phyloP scores from a whole-genome alignment of 2,797 vertebrate genomes.

The Mastacembelus armatus region DNA sequence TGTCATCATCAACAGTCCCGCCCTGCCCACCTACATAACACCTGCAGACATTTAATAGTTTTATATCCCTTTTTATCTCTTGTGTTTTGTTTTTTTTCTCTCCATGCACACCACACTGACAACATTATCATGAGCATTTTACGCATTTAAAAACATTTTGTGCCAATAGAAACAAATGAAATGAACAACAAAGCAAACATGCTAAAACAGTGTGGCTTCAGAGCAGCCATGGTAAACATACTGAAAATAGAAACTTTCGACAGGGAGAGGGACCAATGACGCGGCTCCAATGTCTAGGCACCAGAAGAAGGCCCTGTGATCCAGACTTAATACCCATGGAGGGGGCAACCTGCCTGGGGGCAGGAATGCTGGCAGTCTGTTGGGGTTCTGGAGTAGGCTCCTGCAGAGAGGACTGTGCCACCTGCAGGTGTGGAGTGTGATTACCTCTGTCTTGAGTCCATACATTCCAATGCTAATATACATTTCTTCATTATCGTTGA shows the following conservation, averaged over 20 bases:
- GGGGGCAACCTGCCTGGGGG: slow-evolving; percentile 48
- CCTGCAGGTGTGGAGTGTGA: slow-evolving; percentile 65
- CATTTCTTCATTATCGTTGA: slow-evolving; percentile 78
- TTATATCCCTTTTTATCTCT: slow-evolving; percentile 64
- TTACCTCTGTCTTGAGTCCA: slow-evolving; percentile 70
- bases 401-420: slow-evolving; percentile 49
- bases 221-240: slow-evolving; percentile 76
- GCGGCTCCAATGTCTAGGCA: slow-evolving; percentile 77
- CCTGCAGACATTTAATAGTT: slow-evolving; percentile 82
- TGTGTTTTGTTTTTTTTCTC: slow-evolving; percentile 75
- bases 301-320: slow-evolving; percentile 83
- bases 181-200: slow-evolving; percentile 71
- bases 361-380: slow-evolving; percentile 58
- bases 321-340: slow-evolving; percentile 73
- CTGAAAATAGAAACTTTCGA: slow-evolving; percentile 64
- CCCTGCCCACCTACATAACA: slow-evolving; percentile 77
- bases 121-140: slow-evolving; percentile 84
- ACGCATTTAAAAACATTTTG: slow-evolving; percentile 78
- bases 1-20: slow-evolving; percentile 76
- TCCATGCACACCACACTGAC: slow-evolving; percentile 89
- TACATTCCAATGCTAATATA: slow-evolving; percentile 84
- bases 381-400: slow-evolving; percentile 66
- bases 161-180: slow-evolving; percentile 75
- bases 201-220: slow-evolving; percentile 55
- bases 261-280: slow-evolving; percentile 76